Evolutionary conservation across 2,797 vertebrate genomes (phyloP).

Genomic region (Allobates femoralis): DNA sequence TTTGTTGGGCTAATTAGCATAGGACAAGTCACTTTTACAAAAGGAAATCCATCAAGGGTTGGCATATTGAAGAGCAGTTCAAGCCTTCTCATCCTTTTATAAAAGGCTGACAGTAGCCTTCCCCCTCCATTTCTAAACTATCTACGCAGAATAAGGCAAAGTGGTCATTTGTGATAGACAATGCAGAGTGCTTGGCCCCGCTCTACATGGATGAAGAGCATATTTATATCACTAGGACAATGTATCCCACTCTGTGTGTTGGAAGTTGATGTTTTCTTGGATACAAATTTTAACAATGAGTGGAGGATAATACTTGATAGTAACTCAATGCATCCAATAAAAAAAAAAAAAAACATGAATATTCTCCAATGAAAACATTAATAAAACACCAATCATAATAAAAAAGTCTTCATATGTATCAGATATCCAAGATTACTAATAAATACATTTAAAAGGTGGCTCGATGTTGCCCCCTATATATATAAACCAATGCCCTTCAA

Average conservation of each 20-base stretch:
- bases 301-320: neutral
- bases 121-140: neutral
- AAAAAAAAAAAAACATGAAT: neutral
- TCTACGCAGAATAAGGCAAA: slow-evolving; percentile 19
- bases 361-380: neutral
- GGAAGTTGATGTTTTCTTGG: neutral
- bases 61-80: slow-evolving; percentile 73
- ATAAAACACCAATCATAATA: neutral
- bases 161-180: slow-evolving; percentile 25
- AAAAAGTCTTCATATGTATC: too few species aligned
- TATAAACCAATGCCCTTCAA: too few species aligned
- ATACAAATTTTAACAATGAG: neutral
- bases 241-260: neutral
- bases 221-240: slow-evolving; percentile 13
- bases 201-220: neutral
- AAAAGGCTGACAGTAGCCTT: slow-evolving; percentile 8
- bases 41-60: slow-evolving; percentile 73
- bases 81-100: slow-evolving; percentile 65
- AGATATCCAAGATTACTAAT: too few species aligned
- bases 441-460: too few species aligned
- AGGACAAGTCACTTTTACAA: slow-evolving; percentile 76
- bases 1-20: slow-evolving; percentile 78
- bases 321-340: neutral
- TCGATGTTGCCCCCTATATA: too few species aligned
- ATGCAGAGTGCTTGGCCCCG: neutral